Conservation (phyloP, 2,797 vertebrate genomes). For the Rhincodon typus region DNA sequence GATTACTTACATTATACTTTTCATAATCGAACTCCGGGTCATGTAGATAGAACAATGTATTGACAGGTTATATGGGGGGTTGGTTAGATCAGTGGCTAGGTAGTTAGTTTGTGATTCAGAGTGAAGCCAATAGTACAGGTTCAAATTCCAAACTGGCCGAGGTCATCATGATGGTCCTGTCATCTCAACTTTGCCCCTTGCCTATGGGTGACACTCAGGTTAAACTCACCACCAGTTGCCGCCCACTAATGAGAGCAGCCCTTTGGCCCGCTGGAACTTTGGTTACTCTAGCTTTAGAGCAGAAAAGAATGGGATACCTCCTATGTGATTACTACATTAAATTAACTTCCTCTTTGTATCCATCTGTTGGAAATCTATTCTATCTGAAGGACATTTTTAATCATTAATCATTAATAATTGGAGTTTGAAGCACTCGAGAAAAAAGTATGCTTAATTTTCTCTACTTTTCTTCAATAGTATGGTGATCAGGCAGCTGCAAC, state of each 20-base stretch:
- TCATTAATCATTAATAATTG: neutral
- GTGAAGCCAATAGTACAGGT: too few species aligned
- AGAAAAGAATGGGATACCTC: neutral
- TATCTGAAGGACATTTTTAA: neutral
- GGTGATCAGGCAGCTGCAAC: neutral
- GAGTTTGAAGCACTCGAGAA: neutral
- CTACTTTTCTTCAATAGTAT: neutral
- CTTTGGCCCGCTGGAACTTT: too few species aligned
- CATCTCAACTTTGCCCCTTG: too few species aligned
- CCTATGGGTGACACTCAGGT: too few species aligned
- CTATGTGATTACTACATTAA: neutral
- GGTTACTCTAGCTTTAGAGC: neutral
- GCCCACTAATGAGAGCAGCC: too few species aligned
- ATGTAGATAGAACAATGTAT: neutral
- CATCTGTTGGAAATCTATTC: neutral
- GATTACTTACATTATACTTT: neutral
- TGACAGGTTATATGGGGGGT: neutral
- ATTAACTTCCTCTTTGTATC: neutral
- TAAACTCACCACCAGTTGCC: too few species aligned
- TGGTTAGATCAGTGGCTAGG: too few species aligned
- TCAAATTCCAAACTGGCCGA: too few species aligned
- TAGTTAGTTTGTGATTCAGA: too few species aligned
- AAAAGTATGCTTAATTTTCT: neutral
- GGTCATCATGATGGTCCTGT: too few species aligned
- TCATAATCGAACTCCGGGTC: neutral